Percentiles rank a stretch among this genome's conserved stretches.
phyloP scores from a whole-genome alignment of 2,113 vertebrate species.

The Ameiurus melas region DNA sequence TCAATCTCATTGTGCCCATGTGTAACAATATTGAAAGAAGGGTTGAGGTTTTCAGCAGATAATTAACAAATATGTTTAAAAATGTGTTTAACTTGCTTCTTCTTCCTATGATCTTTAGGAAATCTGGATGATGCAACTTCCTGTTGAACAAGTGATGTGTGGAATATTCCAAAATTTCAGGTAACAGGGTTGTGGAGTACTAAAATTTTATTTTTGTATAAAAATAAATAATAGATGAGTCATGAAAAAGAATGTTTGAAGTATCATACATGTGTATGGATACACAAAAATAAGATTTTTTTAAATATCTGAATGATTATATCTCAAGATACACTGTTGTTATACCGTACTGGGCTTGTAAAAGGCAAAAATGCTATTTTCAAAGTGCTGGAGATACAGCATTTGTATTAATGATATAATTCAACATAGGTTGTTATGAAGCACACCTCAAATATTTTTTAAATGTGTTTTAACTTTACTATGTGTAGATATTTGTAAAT shows the following conservation, averaged over 20 bases:
- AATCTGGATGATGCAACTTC: background rate
- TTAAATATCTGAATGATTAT: background rate
- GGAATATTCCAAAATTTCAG: background rate
- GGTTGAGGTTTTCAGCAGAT: background rate
- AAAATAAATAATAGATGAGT: background rate
- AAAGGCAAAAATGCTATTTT: background rate
- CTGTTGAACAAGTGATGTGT: background rate
- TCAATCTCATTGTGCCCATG: no score
- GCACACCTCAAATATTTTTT: background rate
- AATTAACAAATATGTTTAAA: background rate
- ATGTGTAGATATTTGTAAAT: background rate
- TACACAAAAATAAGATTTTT: background rate
- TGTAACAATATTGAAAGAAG: background rate
- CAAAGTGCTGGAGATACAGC: background rate
- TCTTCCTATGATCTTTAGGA: background rate
- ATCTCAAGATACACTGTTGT: background rate
- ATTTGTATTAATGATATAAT: background rate
- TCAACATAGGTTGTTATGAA: background rate
- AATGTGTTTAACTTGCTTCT: background rate
- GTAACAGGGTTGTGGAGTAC: background rate
- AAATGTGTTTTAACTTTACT: background rate
- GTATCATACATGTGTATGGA: background rate
- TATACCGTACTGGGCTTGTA: background rate
- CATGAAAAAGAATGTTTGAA: background rate
- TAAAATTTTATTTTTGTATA: background rate